Evolutionary conservation across 2,888 invertebrate species (phyloP).

Genomic region (Torymus aiolomorphi): DNA sequence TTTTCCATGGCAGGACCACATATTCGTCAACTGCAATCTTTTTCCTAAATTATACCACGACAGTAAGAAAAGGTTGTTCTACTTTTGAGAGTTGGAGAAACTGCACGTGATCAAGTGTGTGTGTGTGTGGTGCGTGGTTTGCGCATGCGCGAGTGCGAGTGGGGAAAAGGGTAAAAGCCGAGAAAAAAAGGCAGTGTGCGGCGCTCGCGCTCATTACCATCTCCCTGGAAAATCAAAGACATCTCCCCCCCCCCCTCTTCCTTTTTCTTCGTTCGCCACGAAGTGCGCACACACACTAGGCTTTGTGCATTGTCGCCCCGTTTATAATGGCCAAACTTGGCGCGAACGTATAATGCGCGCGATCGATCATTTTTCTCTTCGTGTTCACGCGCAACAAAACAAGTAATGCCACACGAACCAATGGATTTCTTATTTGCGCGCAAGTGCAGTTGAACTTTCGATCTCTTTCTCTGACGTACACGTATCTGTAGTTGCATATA

Average conservation of each 20-base stretch:
- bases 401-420: background rate
- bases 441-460: background rate
- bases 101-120: background rate
- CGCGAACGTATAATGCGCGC: background rate
- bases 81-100: background rate
- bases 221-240: slow-evolving; percentile 28
- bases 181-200: background rate
- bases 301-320: background rate
- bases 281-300: background rate
- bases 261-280: too few relatives aligned
- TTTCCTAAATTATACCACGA: background rate
- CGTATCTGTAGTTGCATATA: too few relatives aligned
- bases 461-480: too few relatives aligned
- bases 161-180: slow-evolving; percentile 2
- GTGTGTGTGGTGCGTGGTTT: too few relatives aligned
- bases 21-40: background rate
- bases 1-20: too few relatives aligned
- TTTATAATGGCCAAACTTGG: slow-evolving; percentile 32
- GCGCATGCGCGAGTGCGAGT: too few relatives aligned
- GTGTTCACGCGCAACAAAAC: background rate
- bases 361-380: slow-evolving; percentile 15
- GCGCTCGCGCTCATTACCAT: slow-evolving; percentile 27
- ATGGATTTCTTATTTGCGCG: slow-evolving; percentile 14
- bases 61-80: background rate
- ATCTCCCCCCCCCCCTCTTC: background rate